phyloP scores from a whole-genome alignment of 2,888 invertebrate genomes.

The Blomia tropicalis region DNA sequence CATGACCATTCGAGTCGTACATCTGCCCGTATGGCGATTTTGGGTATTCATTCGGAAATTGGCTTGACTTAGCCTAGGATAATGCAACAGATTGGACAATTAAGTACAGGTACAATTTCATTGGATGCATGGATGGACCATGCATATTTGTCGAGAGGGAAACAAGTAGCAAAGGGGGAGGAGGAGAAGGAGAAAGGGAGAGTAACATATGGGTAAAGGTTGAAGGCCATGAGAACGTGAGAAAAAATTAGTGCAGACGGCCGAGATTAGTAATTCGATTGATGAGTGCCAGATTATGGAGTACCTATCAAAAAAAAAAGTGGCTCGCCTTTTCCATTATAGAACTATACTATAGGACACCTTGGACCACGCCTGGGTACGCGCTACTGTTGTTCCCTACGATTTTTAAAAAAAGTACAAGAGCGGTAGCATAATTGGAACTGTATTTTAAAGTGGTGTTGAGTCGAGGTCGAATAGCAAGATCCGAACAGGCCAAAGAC shows the following conservation, averaged over 20 bases:
- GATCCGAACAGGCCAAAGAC: neutral
- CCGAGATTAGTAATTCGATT: neutral
- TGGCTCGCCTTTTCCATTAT: too few species aligned
- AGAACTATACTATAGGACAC: too few species aligned
- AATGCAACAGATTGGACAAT: neutral
- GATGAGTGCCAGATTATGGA: conserved; percentile 5
- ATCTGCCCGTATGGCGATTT: conserved; percentile 8
- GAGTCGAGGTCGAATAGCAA: neutral
- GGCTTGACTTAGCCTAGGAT: too few species aligned
- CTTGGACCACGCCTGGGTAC: neutral
- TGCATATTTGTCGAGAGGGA: neutral
- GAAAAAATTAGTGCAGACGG: conserved; percentile 2
- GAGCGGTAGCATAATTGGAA: conserved; percentile 5
- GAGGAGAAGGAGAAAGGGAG: neutral
- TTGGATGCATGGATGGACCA: neutral
- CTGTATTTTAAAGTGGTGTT: neutral
- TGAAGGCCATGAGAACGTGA: conserved; percentile 9
- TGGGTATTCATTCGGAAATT: conserved; percentile 1
- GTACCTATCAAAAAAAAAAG: neutral
- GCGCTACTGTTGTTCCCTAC: neutral
- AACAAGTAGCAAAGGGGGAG: neutral
- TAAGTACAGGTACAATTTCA: neutral
- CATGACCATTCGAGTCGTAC: conserved; percentile 4
- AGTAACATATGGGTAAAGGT: neutral
- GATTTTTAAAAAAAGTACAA: neutral